Evolutionary conservation across 2,113 vertebrate genomes (phyloP).

Genomic region (Onychorhynchus coronatus): DNA sequence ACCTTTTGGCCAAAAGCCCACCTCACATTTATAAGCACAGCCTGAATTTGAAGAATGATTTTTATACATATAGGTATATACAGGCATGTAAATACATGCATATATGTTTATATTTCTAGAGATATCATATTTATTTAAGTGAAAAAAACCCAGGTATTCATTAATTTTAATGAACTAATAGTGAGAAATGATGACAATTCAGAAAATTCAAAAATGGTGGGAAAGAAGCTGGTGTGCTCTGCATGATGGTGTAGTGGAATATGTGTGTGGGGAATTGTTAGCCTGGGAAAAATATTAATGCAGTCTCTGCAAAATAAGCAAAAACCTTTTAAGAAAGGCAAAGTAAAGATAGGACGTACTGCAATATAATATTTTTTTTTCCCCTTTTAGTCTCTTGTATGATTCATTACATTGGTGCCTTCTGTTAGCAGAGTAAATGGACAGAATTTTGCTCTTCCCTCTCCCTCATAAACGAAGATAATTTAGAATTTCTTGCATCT

Average conservation of each 20-base stretch:
- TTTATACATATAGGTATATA: neutral
- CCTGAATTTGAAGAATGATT: neutral
- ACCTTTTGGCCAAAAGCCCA: neutral
- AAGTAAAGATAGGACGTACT: constrained; percentile 13
- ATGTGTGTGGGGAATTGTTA: neutral
- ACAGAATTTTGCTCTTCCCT: neutral
- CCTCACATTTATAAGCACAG: neutral
- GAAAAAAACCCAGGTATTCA: neutral
- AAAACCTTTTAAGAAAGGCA: constrained; percentile 32
- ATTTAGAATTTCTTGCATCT: neutral
- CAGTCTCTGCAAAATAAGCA: constrained; percentile 46
- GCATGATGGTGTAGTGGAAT: neutral
- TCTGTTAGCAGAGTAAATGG: neutral
- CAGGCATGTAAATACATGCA: neutral
- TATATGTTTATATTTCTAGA: neutral
- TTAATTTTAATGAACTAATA: neutral
- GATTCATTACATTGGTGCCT: constrained; percentile 5
- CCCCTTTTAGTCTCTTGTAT: neutral
- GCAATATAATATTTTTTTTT: neutral
- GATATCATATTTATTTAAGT: neutral
- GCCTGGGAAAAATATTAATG: constrained; percentile 15
- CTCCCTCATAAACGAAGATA: neutral
- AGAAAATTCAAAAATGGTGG: neutral
- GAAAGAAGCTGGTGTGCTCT: neutral
- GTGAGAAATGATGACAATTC: neutral